These are phyloP conservation scores for Hyperoodon ampullatus DNA, from an alignment of 2,113 vertebrate species.

Conservation along the genomic window DNA sequence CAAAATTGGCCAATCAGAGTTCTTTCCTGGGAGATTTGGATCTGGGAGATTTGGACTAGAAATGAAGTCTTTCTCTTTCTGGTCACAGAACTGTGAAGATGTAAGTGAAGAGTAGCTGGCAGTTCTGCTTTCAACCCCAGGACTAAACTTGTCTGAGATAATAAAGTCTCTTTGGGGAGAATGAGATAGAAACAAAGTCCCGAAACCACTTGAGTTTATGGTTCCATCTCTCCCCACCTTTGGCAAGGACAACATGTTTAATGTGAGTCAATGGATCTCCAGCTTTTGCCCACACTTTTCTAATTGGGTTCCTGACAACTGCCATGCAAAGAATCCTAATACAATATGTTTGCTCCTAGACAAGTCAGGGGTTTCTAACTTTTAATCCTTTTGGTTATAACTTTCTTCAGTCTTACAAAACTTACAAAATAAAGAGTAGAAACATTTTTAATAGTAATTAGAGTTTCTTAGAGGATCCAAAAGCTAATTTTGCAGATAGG, in stretches of 20 bases:
- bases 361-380: background rate
- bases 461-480: background rate
- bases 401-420: background rate
- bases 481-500: background rate
- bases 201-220: background rate
- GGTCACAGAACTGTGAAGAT: background rate
- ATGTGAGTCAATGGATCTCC: background rate
- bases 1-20: background rate
- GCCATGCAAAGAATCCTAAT: background rate
- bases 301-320: background rate
- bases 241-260: background rate
- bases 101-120: background rate
- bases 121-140: background rate
- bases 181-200: background rate
- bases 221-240: background rate
- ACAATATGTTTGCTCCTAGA: background rate
- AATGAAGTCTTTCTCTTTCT: background rate
- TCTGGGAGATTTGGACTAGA: background rate
- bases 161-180: background rate
- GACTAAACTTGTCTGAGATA: background rate
- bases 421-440: background rate
- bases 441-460: background rate
- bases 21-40: background rate
- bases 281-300: background rate
- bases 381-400: background rate